These are phyloP conservation scores for Pterocles orientalis DNA, from an alignment of 2,113 vertebrate genomes.

Conservation along the genomic window DNA sequence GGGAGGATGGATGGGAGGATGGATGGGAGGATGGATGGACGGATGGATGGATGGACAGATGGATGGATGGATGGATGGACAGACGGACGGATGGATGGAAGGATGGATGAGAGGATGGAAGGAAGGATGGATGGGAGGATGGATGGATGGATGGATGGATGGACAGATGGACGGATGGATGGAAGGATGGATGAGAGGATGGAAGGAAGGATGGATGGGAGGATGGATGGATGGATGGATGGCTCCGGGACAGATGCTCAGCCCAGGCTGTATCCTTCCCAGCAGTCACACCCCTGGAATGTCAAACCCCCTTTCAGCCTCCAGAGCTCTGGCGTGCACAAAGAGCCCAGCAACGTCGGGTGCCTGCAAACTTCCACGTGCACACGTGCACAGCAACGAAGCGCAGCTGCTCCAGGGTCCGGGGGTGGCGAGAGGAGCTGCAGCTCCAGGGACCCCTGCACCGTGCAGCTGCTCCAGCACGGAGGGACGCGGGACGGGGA, in stretches of 20 bases:
- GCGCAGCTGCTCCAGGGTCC: neutral
- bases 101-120: too few relatives aligned
- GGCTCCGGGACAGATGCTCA: neutral
- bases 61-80: too few relatives aligned
- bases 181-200: accelerated
- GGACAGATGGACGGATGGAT: too few relatives aligned
- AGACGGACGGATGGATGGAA: too few relatives aligned
- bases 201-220: too few relatives aligned
- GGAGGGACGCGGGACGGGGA: accelerated
- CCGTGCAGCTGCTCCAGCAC: accelerated
- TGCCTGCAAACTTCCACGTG: neutral
- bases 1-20: too few relatives aligned
- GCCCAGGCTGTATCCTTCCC: neutral
- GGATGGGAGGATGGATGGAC: too few relatives aligned
- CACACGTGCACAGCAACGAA: accelerated
- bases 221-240: too few relatives aligned
- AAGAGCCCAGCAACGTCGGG: neutral
- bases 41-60: too few relatives aligned
- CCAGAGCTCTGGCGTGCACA: neutral
- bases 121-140: too few relatives aligned
- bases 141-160: too few relatives aligned
- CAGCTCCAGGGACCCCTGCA: accelerated
- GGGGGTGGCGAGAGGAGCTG: accelerated
- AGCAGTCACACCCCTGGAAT: neutral
- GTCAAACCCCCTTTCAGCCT: neutral